A percentile compares a stretch with the other conserved stretches of the same genome.
Evolutionary conservation across 2,113 vertebrate species (phyloP).

Genomic region (Murina feae): DNA sequence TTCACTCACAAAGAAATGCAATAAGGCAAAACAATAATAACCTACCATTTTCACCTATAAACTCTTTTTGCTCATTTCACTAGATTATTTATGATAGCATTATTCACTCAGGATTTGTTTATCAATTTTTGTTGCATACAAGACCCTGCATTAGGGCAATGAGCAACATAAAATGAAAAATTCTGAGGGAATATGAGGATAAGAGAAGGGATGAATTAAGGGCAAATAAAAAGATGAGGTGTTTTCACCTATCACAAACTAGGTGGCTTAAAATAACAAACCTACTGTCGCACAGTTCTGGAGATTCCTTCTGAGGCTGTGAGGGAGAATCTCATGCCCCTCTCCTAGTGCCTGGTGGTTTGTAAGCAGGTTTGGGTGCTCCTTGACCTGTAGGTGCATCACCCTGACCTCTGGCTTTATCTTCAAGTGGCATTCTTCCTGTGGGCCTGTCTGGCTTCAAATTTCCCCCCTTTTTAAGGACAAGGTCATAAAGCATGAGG

Average conservation of each 20-base stretch:
- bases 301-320: background rate
- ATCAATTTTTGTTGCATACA: background rate
- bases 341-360: background rate
- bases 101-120: background rate
- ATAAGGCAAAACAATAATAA: background rate
- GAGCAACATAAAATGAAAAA: background rate
- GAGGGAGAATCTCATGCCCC: background rate
- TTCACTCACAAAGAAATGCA: background rate
- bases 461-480: background rate
- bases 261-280: background rate
- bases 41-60: background rate
- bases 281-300: background rate
- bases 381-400: background rate
- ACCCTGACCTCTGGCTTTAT: too few species aligned
- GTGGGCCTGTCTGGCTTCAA: background rate
- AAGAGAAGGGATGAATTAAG: background rate
- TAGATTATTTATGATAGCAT: background rate
- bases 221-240: background rate
- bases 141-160: background rate
- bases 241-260: background rate
- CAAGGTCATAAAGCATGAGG: background rate
- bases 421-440: background rate
- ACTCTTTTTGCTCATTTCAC: background rate
- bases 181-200: background rate
- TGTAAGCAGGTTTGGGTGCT: background rate